A percentile compares a stretch with the other conserved stretches of the same genome.
phyloP scores from a whole-genome alignment of 2,888 invertebrate genomes.

The Seira musarum region DNA sequence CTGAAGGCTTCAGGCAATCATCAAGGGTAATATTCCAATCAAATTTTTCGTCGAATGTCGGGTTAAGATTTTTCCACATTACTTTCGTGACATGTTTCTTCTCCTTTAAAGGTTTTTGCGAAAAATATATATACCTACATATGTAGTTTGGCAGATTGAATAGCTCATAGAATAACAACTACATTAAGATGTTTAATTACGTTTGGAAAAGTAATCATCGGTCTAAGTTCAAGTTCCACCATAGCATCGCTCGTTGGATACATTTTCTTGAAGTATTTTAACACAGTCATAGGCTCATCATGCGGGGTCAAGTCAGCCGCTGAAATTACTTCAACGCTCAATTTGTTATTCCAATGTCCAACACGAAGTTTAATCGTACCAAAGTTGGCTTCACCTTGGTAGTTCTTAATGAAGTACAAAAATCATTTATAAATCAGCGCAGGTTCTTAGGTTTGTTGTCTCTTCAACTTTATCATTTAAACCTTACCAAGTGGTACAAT shows the following conservation, averaged over 20 bases:
- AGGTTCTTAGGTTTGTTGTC: no score
- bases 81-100: slow-evolving; percentile 40
- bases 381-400: slow-evolving; percentile 35
- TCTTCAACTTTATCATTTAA: background rate
- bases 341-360: slow-evolving; percentile 57
- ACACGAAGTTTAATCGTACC: slow-evolving; percentile 61
- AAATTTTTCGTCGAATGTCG: slow-evolving; percentile 64
- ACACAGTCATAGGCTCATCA: slow-evolving; percentile 46
- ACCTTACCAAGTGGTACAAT: slow-evolving; percentile 56
- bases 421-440: no score
- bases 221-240: slow-evolving; percentile 63
- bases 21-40: slow-evolving; percentile 53
- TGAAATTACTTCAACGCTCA: slow-evolving; percentile 61
- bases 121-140: slow-evolving; percentile 7
- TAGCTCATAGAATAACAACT: no score
- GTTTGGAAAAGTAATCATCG: slow-evolving; percentile 38
- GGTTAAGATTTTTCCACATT: slow-evolving; percentile 64
- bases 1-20: slow-evolving; percentile 45
- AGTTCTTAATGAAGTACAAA: slow-evolving; percentile 14
- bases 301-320: slow-evolving; percentile 50
- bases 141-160: no score
- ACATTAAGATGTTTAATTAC: slow-evolving; percentile 25
- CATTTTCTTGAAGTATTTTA: slow-evolving; percentile 40
- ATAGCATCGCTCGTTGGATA: slow-evolving; percentile 62
- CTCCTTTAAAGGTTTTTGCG: slow-evolving; percentile 34